phyloP scores from a whole-genome alignment of 35 echinoderm and acorn worm species.

The Apostichopus parvimensis region DNA sequence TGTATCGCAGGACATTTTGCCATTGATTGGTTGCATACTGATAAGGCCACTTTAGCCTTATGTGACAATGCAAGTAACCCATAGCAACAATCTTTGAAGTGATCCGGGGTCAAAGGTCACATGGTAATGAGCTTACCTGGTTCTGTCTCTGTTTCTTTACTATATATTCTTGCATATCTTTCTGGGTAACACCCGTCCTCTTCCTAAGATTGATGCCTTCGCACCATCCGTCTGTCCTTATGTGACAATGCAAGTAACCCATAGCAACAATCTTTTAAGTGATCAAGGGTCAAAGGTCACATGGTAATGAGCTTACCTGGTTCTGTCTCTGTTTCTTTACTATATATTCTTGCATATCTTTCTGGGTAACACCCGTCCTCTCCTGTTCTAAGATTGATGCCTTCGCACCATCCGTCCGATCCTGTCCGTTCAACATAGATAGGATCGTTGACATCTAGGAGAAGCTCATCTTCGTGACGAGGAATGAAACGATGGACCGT shows the following conservation, averaged over 20 bases:
- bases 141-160: conserved; percentile 75
- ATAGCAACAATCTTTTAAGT: no score
- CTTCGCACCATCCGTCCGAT: conserved; percentile 90
- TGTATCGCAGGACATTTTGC: no score
- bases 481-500: conserved; percentile 83
- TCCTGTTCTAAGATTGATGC: conserved; percentile 88
- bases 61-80: no score
- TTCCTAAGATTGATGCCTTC: conserved; percentile 92
- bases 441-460: conserved; percentile 84
- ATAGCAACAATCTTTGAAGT: no score
- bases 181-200: conserved; percentile 93
- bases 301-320: conserved; percentile 58
- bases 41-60: no score
- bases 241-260: no score
- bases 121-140: conserved; percentile 58
- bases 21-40: no score
- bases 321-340: conserved; percentile 75
- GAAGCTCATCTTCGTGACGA: conserved; percentile 88
- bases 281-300: no score
- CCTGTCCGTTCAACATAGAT: conserved; percentile 81
- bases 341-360: conserved; percentile 80
- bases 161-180: conserved; percentile 80
- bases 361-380: conserved; percentile 93
- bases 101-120: no score
- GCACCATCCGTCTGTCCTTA: conserved; percentile 73